Evolutionary conservation across 30 jellyfish, hydroid and myxozoan species (phyloP).

Genomic region (Cassiopea xamachana): DNA sequence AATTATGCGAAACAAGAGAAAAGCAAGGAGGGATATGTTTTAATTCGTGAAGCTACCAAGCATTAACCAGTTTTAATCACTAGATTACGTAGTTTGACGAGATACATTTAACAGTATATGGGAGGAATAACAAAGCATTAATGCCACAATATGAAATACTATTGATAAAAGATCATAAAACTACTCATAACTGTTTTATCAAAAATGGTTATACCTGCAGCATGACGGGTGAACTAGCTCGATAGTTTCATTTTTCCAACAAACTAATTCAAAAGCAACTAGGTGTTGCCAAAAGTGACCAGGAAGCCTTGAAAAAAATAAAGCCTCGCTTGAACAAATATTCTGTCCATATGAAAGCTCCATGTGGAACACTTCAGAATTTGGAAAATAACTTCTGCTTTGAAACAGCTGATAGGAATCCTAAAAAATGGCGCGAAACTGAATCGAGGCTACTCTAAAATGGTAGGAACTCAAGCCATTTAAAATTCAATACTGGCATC

Average conservation of each 20-base stretch:
- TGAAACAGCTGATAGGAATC: not conserved
- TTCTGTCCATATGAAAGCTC: not conserved
- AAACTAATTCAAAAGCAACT: slow-evolving; percentile 22
- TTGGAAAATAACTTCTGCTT: not conserved
- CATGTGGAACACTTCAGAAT: not conserved
- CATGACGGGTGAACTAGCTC: slow-evolving; percentile 42
- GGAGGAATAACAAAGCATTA: too few relatives aligned
- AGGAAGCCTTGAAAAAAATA: slow-evolving; percentile 25
- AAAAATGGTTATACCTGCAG: slow-evolving; percentile 24
- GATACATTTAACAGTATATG: too few relatives aligned
- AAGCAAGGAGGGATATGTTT: too few relatives aligned
- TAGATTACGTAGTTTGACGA: too few relatives aligned
- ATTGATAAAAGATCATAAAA: too few relatives aligned
- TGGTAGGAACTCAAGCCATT: not conserved
- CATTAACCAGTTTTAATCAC: too few relatives aligned
- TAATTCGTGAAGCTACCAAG: too few relatives aligned
- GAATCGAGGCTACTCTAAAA: not conserved
- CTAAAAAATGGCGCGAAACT: slow-evolving; percentile 1
- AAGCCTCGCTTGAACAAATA: slow-evolving; percentile 8
- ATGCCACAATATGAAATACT: too few relatives aligned
- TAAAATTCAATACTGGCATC: not conserved
- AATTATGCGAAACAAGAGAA: too few relatives aligned
- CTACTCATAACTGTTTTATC: too few relatives aligned
- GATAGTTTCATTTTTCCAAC: slow-evolving; percentile 15
- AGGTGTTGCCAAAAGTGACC: slow-evolving; percentile 7